Evolutionary conservation across 2,113 vertebrate genomes (phyloP).

Genomic region (Neogale vison): DNA sequence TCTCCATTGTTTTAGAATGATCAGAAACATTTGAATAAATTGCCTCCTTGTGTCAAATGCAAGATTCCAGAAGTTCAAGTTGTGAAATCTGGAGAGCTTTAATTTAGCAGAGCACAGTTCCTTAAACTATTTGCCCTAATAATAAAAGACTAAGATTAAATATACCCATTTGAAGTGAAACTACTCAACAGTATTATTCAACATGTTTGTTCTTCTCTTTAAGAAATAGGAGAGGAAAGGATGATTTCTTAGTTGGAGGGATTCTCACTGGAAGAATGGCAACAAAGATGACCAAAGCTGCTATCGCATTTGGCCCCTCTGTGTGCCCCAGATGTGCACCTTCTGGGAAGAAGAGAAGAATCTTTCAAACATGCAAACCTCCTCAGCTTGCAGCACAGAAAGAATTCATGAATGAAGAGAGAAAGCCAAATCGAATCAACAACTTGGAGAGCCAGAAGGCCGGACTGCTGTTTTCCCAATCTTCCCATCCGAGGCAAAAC

Average conservation of each 20-base stretch:
- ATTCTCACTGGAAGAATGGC: neutral
- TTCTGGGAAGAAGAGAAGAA: neutral
- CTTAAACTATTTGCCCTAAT: neutral
- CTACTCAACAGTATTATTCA: neutral
- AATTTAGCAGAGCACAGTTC: neutral
- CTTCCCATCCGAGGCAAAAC: neutral
- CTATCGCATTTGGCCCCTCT: neutral
- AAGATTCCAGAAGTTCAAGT: neutral
- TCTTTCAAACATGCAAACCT: neutral
- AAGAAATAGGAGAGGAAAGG: neutral
- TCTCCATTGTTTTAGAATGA: neutral
- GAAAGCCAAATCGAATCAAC: neutral
- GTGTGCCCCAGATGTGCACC: neutral
- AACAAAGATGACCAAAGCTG: neutral
- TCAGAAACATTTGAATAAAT: neutral
- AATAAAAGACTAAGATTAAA: neutral
- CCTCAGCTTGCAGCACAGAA: neutral
- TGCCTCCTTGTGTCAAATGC: neutral
- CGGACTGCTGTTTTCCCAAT: neutral
- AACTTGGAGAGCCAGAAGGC: constrained; percentile 12
- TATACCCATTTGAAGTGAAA: neutral
- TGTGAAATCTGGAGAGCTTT: neutral
- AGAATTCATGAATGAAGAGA: constrained; percentile 33
- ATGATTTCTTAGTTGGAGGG: neutral
- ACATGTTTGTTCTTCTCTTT: neutral